Percentiles rank a stretch among this genome's conserved stretches.
These are phyloP conservation scores for Aphodius granarius DNA, from an alignment of 2,888 invertebrate genomes.

Conservation along the genomic window DNA sequence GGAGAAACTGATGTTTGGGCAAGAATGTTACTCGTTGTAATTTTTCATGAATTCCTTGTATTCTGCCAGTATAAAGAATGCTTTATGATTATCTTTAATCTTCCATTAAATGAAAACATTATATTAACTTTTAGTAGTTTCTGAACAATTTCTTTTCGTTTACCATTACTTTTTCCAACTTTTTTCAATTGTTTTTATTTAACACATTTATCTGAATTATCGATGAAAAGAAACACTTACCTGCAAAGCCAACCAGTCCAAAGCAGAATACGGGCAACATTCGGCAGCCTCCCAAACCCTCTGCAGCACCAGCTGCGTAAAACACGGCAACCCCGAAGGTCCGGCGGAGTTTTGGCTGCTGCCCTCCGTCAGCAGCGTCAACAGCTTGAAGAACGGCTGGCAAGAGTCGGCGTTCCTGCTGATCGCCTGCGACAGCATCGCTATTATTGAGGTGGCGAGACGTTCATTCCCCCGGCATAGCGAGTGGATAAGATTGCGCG, in stretches of 20 bases:
- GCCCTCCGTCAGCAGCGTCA: conserved; percentile 84
- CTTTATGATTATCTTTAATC: no score
- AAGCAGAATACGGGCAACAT: conserved; percentile 86
- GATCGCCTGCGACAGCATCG: conserved; percentile 89
- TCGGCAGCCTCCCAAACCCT: conserved; percentile 90
- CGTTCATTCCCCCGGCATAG: conserved; percentile 90
- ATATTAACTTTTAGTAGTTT: no score
- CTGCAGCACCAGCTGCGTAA: conserved; percentile 85
- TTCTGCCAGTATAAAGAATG: no score
- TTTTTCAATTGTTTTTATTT: no score
- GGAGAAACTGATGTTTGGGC: no score
- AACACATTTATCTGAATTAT: no score
- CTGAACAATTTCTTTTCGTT: no score
- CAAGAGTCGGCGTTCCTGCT: conserved; percentile 90
- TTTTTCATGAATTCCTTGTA: no score
- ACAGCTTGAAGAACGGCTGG: conserved; percentile 89
- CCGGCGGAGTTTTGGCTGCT: conserved; percentile 45
- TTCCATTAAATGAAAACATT: no score
- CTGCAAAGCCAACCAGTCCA: conserved; percentile 89
- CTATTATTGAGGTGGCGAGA: conserved; percentile 84
- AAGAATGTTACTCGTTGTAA: no score
- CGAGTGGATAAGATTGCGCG: conserved; percentile 87
- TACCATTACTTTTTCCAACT: no score
- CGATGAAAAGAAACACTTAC: not conserved
- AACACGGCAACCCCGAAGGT: conserved; percentile 83